Base-by-base conservation (phyloP, 2,113 vertebrate species). In the Hippocampus zosterae region DNA sequence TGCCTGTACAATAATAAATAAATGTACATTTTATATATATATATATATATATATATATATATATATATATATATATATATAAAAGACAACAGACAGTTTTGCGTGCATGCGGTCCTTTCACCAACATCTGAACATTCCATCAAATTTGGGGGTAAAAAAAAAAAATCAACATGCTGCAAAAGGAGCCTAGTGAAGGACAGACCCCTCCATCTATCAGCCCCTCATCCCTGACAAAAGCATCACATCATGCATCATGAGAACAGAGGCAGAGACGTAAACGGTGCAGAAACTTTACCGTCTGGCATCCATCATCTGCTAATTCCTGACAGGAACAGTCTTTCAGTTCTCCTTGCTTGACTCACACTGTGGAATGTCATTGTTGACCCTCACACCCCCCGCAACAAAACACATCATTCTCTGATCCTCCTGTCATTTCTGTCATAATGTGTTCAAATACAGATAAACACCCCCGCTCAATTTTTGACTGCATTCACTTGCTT, bases 221-320 rank as follows among this genome's bases (percentile, higher is more conserved):
- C 15, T 74, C 65, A 74, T 69, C 48, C 64, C 74, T 62, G 74
- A 81, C 62, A 84, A 72, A 78, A 65, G 69, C 50, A 74, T 60
- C 71, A 62, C 25, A 15, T 64, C 63, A 46, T 65, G 42, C 63
- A 25, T 46, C 63, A 46, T 46, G 40, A 74, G 40, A 70, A 69
- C 13, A 1, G n/a, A n/a, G 23, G 21, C 55, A 19, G 27, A 12
- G 55, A 50, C 27, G 27, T n/a, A 73, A 75, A 57, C 75, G 71
- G 78, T 69, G 65, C 73, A 55, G 37, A 78, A 61, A 74, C 62
- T 23, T 70, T 15, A 33, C 59, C 79, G 67, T 74, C 33, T 65
- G 33, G 70, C 65, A 11, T 73, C 52, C n/a, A 18, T 80, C 72
- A 73, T 75, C 1, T 16, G 59, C 60, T 27, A 1, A 48, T 61